A percentile compares a stretch with the other conserved stretches of the same genome.
These are phyloP conservation scores for Drosophila jambulina DNA, from an alignment of 1,140 invertebrate genomes.

Conservation along the genomic window DNA sequence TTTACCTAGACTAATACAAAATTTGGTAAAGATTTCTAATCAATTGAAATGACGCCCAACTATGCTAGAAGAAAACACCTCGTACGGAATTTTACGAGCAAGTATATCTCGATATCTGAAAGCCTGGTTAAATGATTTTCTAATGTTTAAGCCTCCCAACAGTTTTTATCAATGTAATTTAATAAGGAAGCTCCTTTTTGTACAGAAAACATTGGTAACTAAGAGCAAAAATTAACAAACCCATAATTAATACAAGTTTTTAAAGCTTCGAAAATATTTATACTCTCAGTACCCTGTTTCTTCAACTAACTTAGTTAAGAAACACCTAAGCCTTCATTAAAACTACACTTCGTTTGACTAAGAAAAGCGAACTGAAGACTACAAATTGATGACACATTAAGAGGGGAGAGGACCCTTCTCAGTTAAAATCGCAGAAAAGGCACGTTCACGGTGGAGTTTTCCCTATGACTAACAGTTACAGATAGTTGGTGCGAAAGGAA, in stretches of 20 bases:
- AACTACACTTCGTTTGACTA: background rate
- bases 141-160: background rate
- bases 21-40: no score
- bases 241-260: no score
- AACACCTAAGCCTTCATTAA: background rate
- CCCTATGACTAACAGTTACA: constrained; percentile 32
- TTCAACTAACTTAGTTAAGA: background rate
- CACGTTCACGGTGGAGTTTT: constrained; percentile 37
- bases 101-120: background rate
- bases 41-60: no score
- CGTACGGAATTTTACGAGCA: background rate
- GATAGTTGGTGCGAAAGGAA: constrained; percentile 17
- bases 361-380: background rate
- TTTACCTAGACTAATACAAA: background rate
- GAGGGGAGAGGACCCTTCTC: background rate
- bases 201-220: background rate
- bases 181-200: background rate
- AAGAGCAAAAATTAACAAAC: background rate
- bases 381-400: background rate
- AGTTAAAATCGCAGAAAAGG: constrained; percentile 40
- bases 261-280: background rate
- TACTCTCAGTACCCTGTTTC: background rate
- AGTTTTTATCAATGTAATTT: background rate
- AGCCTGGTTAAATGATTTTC: background rate
- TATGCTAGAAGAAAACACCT: background rate